Evolutionary conservation across 2,888 invertebrate species (phyloP).

Genomic region (Cotesia congregata): DNA sequence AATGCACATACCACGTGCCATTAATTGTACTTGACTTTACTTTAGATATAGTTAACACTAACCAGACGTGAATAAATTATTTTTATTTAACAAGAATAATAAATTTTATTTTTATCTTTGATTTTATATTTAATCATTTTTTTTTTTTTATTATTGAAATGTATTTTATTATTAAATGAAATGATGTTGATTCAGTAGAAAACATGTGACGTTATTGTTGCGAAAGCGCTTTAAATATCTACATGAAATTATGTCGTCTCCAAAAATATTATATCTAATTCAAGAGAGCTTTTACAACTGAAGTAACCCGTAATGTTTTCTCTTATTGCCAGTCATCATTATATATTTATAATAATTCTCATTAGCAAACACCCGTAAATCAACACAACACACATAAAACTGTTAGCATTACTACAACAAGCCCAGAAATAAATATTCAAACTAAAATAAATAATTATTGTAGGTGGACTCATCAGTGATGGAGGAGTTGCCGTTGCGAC

Average conservation of each 20-base stretch:
- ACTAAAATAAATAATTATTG: slow-evolving; percentile 4
- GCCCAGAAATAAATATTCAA: neutral
- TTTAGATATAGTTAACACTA: slow-evolving; percentile 5
- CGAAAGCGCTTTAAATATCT: slow-evolving; percentile 29
- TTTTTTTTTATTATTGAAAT: neutral
- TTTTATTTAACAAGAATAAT: neutral
- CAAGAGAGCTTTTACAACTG: slow-evolving; percentile 12
- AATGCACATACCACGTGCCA: slow-evolving; percentile 13
- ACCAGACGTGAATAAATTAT: neutral
- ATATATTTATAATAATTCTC: slow-evolving; percentile 6
- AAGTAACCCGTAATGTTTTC: neutral
- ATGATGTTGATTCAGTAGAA: neutral
- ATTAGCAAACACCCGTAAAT: neutral
- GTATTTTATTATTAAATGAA: neutral
- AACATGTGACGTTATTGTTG: slow-evolving; percentile 30
- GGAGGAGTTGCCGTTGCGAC: slow-evolving; percentile 71
- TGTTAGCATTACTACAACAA: neutral
- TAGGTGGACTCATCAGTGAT: slow-evolving; percentile 77
- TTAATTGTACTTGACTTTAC: slow-evolving; percentile 17
- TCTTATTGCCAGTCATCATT: neutral
- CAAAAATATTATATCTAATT: slow-evolving; percentile 36
- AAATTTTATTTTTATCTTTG: too few relatives aligned
- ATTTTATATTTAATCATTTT: too few relatives aligned
- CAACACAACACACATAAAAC: too few relatives aligned
- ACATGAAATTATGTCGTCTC: slow-evolving; percentile 36